Base-by-base conservation (phyloP, 2,888 invertebrate species). In the Ernsta delagoae region DNA sequence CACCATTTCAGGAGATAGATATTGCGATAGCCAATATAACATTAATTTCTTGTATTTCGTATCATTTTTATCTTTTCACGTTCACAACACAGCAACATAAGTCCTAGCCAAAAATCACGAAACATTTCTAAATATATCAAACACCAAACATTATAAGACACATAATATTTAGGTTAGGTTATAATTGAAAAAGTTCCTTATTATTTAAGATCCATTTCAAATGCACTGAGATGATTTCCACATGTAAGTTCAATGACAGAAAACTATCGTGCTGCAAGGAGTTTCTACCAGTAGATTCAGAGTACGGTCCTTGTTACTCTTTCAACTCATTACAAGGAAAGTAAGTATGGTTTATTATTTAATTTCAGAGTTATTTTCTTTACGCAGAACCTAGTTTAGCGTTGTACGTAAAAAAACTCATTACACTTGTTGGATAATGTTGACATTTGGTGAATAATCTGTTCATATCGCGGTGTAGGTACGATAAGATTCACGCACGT, bases 311-410 rank as follows among this genome's bases (percentile, higher is more conserved):
- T 54, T 95, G 95, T 74, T 94, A 85, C 75, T 87, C 89, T n/a
- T 89, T 94, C 72, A 95, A 95, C 80, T 93, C 93, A 8, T 79
- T 91, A 68, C 94, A 95, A 75, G 86, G 85, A 74, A 84, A 78
- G 78, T 77, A 65, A 65, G 53, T 62, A 56, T 56, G 24, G 8
- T 34, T 7, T 7, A 0, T 5, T n/a, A n/a, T 41, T 7, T 8
- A 3, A 41, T 41, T 3, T 41, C 39, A 41, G 6, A 41, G 39
- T 41, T 7, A 7, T 41, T 41, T 41, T 8, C 7, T 50, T n/a
- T 48, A 12, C 7, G 9, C 5, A 34, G 3, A 61, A 36, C 61
- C 8, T 50, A 53, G 8, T 53, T 53, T 3, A 11, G 11, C 9
- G 45, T 60, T 1, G n/a, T 34, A 5, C 31, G 31, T 56, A 24